Base-by-base conservation (phyloP, 2,888 invertebrate genomes). In the Lacanobia oleracea region DNA sequence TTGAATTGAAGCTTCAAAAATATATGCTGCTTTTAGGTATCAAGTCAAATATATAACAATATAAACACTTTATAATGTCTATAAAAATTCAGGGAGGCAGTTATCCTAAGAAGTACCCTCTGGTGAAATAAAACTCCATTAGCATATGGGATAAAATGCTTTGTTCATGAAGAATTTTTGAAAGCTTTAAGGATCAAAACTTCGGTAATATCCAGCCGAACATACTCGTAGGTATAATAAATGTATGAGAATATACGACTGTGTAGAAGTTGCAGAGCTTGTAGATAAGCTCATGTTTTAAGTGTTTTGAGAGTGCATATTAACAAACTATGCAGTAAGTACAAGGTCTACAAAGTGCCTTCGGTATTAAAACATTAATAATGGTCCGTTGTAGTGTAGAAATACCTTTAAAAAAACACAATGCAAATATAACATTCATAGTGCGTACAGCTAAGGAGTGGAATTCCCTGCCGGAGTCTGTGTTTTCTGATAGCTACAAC, bases 51-150 rank as follows among this genome's bases (percentile, higher is more conserved):
- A n/a, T n/a, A 27, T 18, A 54, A 54, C 14, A 72, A 63, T 43
- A 27, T 66, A 51, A 59, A 7, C 33, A 9, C 23, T n/a, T 21
- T 40, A 50, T 71, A 50, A 56, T 51, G 43, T 9, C n/a, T 37
- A 50, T 60, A 45, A 67, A 77, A 72, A 50, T n/a, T 61, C 43
- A 12, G 23, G 37, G 33, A 66, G 40, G 14, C 61, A 61, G 56
- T 59, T 21, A 77, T 66, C 23, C 18, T 53, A 72, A 74, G 43
- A 18, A 59, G 21, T 48, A 54, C 53, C 16, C 16, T 77, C 54
- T 33, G 27, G 40, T 23, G 33, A 64, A 64, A 65, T 77, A 65
- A 74, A 79, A 60, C 45, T 79, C 53, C 54, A 79, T 79, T 79
- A 73, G 33, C 79, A 60, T 63, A 60, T 9, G n/a, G 63, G 59